These are phyloP conservation scores for Rhynchopsitta pachyrhyncha DNA, from an alignment of 2,113 vertebrate species.

Conservation along the genomic window DNA sequence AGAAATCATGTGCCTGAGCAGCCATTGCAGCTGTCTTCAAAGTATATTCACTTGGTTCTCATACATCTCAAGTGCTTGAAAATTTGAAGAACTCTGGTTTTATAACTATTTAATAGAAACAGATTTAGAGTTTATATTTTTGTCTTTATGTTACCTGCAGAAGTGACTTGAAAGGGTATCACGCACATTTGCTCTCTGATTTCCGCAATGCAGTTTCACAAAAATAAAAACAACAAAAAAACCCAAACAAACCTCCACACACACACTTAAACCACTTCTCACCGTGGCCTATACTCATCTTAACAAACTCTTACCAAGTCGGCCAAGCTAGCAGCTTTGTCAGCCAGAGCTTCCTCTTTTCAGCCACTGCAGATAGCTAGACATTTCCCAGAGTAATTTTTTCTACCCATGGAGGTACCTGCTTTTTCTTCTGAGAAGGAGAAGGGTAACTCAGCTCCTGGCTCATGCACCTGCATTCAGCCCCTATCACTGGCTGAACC, in stretches of 20 bases:
- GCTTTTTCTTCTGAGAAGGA: neutral
- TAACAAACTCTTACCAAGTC: neutral
- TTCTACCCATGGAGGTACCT: neutral
- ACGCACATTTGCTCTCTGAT: neutral
- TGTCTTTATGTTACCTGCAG: neutral
- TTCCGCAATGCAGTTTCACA: neutral
- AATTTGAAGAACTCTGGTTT: neutral
- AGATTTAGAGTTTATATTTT: neutral
- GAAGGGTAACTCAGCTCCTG: neutral
- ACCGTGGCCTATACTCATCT: neutral
- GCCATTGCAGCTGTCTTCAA: neutral
- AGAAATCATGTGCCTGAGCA: neutral
- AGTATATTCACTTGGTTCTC: neutral
- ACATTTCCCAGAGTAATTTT: neutral
- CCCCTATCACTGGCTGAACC: neutral
- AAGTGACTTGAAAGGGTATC: neutral
- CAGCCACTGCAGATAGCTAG: neutral
- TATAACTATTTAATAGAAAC: neutral
- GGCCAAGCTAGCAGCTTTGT: neutral
- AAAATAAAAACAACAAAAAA: neutral
- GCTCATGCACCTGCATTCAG: neutral
- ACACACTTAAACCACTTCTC: neutral
- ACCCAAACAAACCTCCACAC: fast-evolving
- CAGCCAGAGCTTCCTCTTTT: neutral
- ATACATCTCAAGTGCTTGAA: neutral